Evolutionary conservation across 2,888 invertebrate genomes (phyloP), one percentile per base, ranked within the genome.

Genomic region (Steromphala cineraria): DNA sequence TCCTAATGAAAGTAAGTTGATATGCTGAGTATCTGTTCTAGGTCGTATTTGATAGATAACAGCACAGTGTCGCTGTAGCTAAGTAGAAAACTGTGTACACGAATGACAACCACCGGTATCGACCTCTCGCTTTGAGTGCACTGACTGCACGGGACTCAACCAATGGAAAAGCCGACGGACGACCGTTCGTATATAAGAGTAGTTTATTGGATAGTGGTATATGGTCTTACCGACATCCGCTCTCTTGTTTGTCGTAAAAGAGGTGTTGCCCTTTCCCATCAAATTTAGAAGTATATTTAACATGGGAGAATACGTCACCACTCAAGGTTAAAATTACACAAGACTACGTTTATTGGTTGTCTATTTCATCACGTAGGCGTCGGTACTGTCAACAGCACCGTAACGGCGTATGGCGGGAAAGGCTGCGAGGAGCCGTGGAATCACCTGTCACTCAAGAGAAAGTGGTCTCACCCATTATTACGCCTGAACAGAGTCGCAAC

Each of bases 181-280:
- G 46, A 46, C 10, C 46, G 46, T 46, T 46, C 46, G 46, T 13
- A 46, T 46, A 46, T 46, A 46, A 46, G 46, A 62, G 28, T 62
- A 62, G 62, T 62, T 62, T 24, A 28, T 28, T 62, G 24, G 28
- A 24, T 62, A 62, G 28, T 62, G 21, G 62, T 21, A 62, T 62
- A 62, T 62, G 62, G 13, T 28, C 62, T 8, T 78, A 74, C 78
- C 77, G 52, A 19, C n/a, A 81, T 19, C 21, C 13, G 77, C 53
- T 74, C 24, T 55, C 28, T 28, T 81, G 74, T 81, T 81, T 81
- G 81, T 76, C 81, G 78, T 75, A 78, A 74, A 81, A 53, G 28
- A 21, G 62, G 62, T 28, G 62, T 62, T 62, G 62, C 28, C 62
- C 28, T 24, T 21, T 28, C 62, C 24, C 28, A 1, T 28, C 28